A percentile compares a stretch with the other conserved stretches of the same genome.
Evolutionary conservation across 2,797 vertebrate species (phyloP).

Genomic region (Myotis vivesi): DNA sequence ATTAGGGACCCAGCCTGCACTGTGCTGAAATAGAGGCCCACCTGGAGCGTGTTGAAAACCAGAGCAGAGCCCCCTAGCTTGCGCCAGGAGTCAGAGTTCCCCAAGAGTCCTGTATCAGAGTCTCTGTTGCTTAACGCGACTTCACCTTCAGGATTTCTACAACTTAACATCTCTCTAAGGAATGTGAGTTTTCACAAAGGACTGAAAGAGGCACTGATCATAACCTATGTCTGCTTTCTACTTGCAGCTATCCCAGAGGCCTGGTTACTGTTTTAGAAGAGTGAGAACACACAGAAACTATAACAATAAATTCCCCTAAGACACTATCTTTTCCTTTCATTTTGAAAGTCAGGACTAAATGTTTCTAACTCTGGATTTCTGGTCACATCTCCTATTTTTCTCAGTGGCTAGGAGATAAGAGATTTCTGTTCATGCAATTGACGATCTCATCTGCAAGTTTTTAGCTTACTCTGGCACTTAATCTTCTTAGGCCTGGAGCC

Average conservation of each 20-base stretch:
- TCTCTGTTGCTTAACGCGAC: too few species aligned
- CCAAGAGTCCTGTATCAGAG: too few species aligned
- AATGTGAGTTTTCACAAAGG: not conserved
- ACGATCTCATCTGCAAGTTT: slow-evolving; percentile 64
- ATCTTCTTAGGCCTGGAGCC: slow-evolving; percentile 56
- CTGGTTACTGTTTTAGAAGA: not conserved
- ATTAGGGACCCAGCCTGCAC: too few species aligned
- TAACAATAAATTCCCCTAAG: slow-evolving; percentile 13
- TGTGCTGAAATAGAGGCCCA: too few species aligned
- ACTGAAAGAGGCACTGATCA: not conserved
- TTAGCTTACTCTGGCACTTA: slow-evolving; percentile 28
- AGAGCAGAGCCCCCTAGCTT: too few species aligned
- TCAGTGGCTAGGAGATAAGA: slow-evolving; percentile 52
- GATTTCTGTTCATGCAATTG: slow-evolving; percentile 26
- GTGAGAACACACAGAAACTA: slow-evolving; percentile 20
- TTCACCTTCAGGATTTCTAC: not conserved
- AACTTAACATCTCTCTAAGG: not conserved
- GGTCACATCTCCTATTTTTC: slow-evolving; percentile 37
- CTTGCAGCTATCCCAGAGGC: not conserved
- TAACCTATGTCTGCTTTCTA: not conserved
- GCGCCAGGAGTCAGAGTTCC: too few species aligned
- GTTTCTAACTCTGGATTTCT: slow-evolving; percentile 37
- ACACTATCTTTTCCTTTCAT: not conserved
- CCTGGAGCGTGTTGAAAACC: too few species aligned
- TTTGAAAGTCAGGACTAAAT: slow-evolving; percentile 53